Evolutionary conservation across 2,797 vertebrate genomes (phyloP), one percentile per base, ranked within the genome.

Genomic region (Rhincodon typus): DNA sequence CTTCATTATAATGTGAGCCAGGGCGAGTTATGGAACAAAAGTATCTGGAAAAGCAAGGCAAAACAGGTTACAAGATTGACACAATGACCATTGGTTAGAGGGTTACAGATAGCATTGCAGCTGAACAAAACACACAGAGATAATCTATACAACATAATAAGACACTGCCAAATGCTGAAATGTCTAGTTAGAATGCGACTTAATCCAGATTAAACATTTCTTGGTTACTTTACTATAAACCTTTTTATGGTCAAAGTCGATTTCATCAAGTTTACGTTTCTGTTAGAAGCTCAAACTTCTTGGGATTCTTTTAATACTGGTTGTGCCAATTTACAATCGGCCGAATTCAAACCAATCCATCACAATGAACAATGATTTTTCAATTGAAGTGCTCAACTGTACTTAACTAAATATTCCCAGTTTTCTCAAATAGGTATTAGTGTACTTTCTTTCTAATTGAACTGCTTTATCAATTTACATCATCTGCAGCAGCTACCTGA

Each of bases 11-110:
- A 91, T 77, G 94, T 95, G 94, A 95, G 94, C 94, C 94, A 77
- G 50, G 70, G 42, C 67, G 96, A 97, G 97, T 98, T 98, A 98
- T 97, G 97, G 96, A 96, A 98, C 97, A 98, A 96, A 93, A 97
- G 97, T 98, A 99, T 99, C 99, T 99, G 99, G 98, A 99, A 98
- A 98, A 98, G 99, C 99, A 99, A 99, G 98, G 99, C 99, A 99
- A 94, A 98, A 99, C 98, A 98, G 97, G 98, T 99, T 99, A 99
- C 94, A 95, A 98, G 97, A 98, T 97, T 98, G 96, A 98, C 97
- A 97, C 96, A 97, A 95, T 96, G 97, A 96, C 97, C 95, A 97
- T 77, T 95, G 97, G 96, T 97, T 96, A 97, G 97, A 97, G 97
- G 96, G 97, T 97, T 96, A 97, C 96, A 96, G 96, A 97, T 87